Conservation (phyloP, 64 coral and sea anemone species). For the Pocillopora damicornis region DNA sequence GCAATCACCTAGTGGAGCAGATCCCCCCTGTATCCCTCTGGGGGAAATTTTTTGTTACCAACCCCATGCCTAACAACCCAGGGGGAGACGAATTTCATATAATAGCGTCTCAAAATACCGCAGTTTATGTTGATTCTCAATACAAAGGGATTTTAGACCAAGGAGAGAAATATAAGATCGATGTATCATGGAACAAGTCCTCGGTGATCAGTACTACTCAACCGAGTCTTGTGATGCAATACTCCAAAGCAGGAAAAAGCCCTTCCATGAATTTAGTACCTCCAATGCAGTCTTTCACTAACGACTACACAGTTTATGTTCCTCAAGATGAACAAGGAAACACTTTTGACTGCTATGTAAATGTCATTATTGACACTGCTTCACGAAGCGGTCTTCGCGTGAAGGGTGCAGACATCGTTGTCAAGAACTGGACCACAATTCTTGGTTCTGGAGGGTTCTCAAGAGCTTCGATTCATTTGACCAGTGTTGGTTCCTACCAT, state of each 20-base stretch:
- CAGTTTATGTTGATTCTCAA: constrained; percentile 25
- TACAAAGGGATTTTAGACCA: neutral
- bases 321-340: neutral
- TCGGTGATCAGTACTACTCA: constrained; percentile 34
- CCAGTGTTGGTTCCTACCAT: neutral
- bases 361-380: constrained; percentile 28
- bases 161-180: constrained; percentile 24
- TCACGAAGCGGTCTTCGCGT: neutral
- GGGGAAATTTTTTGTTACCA: constrained; percentile 72
- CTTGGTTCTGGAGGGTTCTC: neutral
- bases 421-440: constrained; percentile 3
- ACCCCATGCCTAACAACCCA: neutral
- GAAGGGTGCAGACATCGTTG: neutral
- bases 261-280: constrained; percentile 73
- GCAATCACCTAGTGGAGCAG: constrained; percentile 75
- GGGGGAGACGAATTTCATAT: constrained; percentile 56
- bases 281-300: constrained; percentile 47
- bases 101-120: constrained; percentile 57
- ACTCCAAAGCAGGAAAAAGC: constrained; percentile 39
- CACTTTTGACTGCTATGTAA: constrained; percentile 34
- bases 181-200: neutral
- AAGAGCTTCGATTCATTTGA: neutral
- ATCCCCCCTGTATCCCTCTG: constrained; percentile 61
- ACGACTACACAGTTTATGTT: constrained; percentile 45
- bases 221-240: constrained; percentile 74